Percentiles rank a stretch among this genome's conserved stretches.
These are phyloP conservation scores for Amiota minor DNA, from an alignment of 2,888 invertebrate species.

Conservation along the genomic window DNA sequence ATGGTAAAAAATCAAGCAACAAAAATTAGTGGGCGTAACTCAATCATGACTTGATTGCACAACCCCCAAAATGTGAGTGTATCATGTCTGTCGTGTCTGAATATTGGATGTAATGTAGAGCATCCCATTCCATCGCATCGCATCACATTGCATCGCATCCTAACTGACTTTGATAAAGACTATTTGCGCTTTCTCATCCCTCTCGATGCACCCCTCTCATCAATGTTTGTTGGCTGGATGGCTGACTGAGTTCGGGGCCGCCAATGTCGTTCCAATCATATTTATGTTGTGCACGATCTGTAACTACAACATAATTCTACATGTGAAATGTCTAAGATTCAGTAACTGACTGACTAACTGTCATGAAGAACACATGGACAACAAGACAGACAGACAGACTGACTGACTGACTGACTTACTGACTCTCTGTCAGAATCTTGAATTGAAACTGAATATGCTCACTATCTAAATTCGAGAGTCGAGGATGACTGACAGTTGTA, in stretches of 20 bases:
- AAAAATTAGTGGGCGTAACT: constrained; percentile 62
- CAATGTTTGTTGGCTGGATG: not conserved
- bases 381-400: not conserved
- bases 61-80: constrained; percentile 50
- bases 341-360: constrained; percentile 11
- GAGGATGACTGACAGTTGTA: constrained; percentile 15
- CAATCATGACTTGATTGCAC: constrained; percentile 71
- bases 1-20: constrained; percentile 9
- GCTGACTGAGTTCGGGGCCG: too few species aligned
- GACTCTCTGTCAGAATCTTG: not conserved
- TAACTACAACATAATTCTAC: constrained; percentile 61
- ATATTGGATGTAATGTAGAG: not conserved
- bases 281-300: constrained; percentile 50
- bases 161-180: constrained; percentile 20
- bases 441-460: not conserved
- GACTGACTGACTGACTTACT: constrained; percentile 6
- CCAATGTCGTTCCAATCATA: constrained; percentile 12
- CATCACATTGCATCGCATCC: not conserved
- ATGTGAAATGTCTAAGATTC: constrained; percentile 10
- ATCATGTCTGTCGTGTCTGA: not conserved
- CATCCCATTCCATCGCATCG: not conserved
- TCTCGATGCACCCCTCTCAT: not conserved
- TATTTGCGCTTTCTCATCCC: constrained; percentile 1
- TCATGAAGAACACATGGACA: constrained; percentile 15
- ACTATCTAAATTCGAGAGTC: not conserved